Base-by-base conservation (phyloP, 2,888 invertebrate genomes). In the Hesperia comma region DNA sequence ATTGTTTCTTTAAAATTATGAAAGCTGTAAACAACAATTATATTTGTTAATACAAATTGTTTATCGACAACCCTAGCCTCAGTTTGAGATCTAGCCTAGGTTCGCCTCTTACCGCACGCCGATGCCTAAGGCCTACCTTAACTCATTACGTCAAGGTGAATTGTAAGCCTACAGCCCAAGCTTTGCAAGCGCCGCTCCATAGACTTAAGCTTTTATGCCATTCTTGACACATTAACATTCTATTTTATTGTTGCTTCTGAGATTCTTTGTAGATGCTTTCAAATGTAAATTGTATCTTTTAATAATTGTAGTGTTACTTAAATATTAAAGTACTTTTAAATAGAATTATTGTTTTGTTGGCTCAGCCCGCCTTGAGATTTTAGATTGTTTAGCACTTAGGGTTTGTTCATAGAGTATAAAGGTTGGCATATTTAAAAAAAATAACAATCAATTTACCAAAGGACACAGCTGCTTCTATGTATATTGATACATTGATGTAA, bases 1-100 rank as follows among this genome's bases (percentile, higher is more conserved):
- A n/a, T n/a, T n/a, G n/a, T n/a, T n/a, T n/a, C 6, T 5, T 5
- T 32, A 32, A 3, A 32, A 32, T 5, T 32, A 32, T 6, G 6
- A 33, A 5, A 33, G 8, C 12, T 12, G 1, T 8, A 37, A 8
- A 37, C 8, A 37, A 37, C 3, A 12, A 37, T 37, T 37, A 10
- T 37, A 12, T 8, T 46, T 46, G 17, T 46, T 46, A 12, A 49
- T 49, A 49, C 12, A 66, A 32, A 53, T 66, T 66, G 53, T 53
- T 17, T 15, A 1, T 43, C 33, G 67, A 7, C 56, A 67, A 12
- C 67, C 67, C 67, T 67, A 61, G 40, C 19, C 37, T 51, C 46
- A 14, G 85, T 85, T 86, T 84, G 83, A 91, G 88, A 90, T 90
- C 89, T 85, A 86, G 85, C 85, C 87, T 90, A 90, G 87, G 84